phyloP scores from a whole-genome alignment of 64 coral and sea anemone species.

The Hydrozoanthus tunicans region DNA sequence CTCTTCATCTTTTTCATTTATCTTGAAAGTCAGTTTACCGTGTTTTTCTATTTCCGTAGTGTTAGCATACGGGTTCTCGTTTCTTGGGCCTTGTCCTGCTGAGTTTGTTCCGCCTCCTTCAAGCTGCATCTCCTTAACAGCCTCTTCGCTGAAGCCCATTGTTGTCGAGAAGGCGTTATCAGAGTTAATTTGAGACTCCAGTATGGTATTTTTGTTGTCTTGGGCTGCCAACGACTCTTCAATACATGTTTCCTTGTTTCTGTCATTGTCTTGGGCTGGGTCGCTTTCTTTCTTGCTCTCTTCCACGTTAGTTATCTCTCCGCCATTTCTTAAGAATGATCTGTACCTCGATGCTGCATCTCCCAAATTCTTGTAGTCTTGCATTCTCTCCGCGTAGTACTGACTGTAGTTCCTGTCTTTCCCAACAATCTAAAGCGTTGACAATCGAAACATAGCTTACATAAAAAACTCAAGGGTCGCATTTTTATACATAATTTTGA shows the following conservation, averaged over 20 bases:
- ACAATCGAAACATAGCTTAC: no score
- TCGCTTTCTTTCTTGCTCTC: background rate
- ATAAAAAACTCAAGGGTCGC: no score
- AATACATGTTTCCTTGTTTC: no score
- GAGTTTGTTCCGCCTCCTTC: background rate
- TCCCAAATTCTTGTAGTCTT: slow-evolving; percentile 11
- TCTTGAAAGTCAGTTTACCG: background rate
- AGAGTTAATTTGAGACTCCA: background rate
- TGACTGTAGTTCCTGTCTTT: slow-evolving; percentile 15
- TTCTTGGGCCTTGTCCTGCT: background rate
- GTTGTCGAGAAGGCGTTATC: background rate
- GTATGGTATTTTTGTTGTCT: background rate
- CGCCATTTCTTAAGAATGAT: background rate
- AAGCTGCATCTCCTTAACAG: background rate
- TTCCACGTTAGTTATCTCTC: background rate
- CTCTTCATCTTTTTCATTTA: background rate
- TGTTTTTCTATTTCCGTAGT: background rate
- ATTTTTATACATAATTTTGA: no score
- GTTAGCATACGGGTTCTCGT: background rate
- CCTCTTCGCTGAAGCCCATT: background rate
- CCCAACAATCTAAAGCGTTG: slow-evolving; percentile 12
- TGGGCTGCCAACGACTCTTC: background rate
- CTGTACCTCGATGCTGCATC: background rate
- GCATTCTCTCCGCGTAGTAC: slow-evolving; percentile 30
- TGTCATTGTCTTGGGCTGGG: background rate